Base-by-base conservation (phyloP, 2,113 vertebrate genomes). In the Miniopterus natalensis region DNA sequence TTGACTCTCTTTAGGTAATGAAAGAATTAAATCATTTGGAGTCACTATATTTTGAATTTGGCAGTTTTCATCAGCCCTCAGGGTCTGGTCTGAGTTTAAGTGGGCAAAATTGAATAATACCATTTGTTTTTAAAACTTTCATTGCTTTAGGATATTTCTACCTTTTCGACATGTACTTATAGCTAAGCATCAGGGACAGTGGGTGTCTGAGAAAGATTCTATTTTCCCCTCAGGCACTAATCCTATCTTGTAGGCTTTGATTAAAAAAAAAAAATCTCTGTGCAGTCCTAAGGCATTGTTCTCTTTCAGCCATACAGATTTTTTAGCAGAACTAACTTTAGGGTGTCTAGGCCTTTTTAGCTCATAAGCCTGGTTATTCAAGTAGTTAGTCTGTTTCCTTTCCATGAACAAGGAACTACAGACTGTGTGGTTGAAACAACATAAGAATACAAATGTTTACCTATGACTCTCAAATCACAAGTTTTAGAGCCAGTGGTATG, bases 1-100 rank as follows among this genome's bases (percentile, higher is more conserved):
- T 74, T 86, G 18, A 92, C 77, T 75, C 2, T 59, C 4, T 94
- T 55, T 90, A 70, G 73, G 20, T 83, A 91, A 93, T 84, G 42
- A 84, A 92, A 93, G 40, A 71, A 95, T 95, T 81, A 73, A 87
- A 87, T 87, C 51, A 57, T 6, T 36, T 87, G 80, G 14, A 79
- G 23, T 87, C 61, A 47, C 96, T 92, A 66, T 57, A 61, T 80
- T 27, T 71, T 97, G n/a, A 90, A 94, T 94, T 83, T 92, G 49
- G 27, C 70, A 65, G 4, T 89, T 93, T 90, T 84, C 70, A 74
- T 93, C 42, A 84, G 61, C 73, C 36, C 90, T 88, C 36, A 36
- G 31, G 31, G 31, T 75, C 25, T 95, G 66, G 4, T 10, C 68
- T 92, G 55, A 74, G 25, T 94, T 90, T 94, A 97, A 94, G 88